phyloP scores from a whole-genome alignment of 2,888 invertebrate species.

The Amorpha juglandis region DNA sequence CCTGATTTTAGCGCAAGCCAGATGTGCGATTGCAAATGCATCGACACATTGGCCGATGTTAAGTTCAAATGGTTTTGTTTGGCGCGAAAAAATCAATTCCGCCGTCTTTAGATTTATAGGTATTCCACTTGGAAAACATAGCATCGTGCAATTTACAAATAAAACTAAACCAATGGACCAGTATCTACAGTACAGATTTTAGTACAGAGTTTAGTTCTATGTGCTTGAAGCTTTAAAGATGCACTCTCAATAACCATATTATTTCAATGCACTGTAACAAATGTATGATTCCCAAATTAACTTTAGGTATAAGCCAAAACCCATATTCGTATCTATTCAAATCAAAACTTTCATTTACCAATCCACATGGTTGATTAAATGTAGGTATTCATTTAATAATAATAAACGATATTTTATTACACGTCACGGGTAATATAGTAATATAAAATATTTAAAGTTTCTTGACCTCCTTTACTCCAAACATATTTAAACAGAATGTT shows the following conservation, averaged over 20 bases:
- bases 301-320: conserved; percentile 1
- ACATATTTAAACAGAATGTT: neutral
- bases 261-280: neutral
- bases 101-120: neutral
- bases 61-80: neutral
- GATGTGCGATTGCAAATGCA: conserved; percentile 20
- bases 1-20: conserved; percentile 12
- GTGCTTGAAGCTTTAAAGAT: conserved; percentile 1
- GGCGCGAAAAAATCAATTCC: neutral
- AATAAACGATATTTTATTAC: no score
- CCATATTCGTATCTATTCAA: neutral
- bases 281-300: neutral
- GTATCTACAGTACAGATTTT: neutral
- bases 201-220: neutral
- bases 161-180: neutral
- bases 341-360: neutral
- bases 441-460: neutral
- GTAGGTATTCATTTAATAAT: no score
- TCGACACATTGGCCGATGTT: conserved; percentile 5
- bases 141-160: neutral
- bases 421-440: no score
- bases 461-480: neutral
- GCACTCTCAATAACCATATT: conserved; percentile 6
- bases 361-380: no score
- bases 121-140: neutral